Percentiles rank a stretch among this genome's conserved stretches.
phyloP scores from a whole-genome alignment of 2,888 invertebrate genomes.

The Meiosimyza platycephala region DNA sequence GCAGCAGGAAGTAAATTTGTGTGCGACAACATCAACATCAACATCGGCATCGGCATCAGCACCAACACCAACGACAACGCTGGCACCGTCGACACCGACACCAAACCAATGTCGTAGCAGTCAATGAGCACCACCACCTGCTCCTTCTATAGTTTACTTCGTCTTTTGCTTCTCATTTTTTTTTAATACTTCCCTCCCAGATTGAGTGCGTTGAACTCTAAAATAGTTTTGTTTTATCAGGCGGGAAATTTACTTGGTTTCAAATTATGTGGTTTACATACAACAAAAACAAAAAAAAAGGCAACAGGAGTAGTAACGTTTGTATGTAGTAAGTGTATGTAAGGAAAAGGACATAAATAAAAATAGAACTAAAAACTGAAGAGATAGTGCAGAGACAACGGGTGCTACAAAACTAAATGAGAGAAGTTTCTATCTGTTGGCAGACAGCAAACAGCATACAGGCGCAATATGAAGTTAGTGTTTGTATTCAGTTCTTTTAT shows the following conservation, averaged over 20 bases:
- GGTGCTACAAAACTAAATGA: no score
- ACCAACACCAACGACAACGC: conserved; percentile 1
- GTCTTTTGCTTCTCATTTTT: no score
- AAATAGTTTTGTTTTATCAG: conserved; percentile 25
- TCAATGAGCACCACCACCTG: conserved; percentile 19
- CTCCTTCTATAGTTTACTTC: neutral
- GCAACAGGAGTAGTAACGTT: neutral
- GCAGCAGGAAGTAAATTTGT: conserved; percentile 24
- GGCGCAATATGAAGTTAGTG: no score
- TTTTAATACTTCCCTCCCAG: neutral
- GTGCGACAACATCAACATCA: conserved; percentile 8
- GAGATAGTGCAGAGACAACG: no score
- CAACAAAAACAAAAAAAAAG: neutral
- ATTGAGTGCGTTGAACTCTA: conserved; percentile 26
- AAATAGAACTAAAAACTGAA: no score
- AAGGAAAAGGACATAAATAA: no score
- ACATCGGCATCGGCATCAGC: neutral
- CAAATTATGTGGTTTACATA: conserved; percentile 25
- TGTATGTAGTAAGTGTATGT: no score
- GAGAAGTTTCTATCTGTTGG: no score
- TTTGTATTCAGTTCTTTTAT: no score
- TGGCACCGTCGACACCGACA: neutral
- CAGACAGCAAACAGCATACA: no score
- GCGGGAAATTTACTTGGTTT: conserved; percentile 25
- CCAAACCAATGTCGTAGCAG: neutral